Conservation (phyloP, 2,888 invertebrate genomes). For the Xiphydria camelus region DNA sequence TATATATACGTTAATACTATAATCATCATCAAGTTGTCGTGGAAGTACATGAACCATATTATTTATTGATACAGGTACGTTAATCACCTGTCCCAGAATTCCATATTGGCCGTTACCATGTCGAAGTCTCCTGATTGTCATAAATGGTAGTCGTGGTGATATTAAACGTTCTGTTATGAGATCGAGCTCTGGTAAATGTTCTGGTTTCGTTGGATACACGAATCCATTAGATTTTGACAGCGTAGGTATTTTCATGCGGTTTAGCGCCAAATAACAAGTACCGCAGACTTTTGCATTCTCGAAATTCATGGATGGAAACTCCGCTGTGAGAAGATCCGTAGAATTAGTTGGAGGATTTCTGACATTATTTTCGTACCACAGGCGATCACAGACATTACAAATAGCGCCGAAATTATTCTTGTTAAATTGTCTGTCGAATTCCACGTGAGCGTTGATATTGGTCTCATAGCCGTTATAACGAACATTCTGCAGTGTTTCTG, state of each 20-base stretch:
- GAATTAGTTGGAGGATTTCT: background rate
- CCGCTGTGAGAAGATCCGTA: background rate
- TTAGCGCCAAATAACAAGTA: background rate
- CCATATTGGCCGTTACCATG: constrained; percentile 30
- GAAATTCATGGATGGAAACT: background rate
- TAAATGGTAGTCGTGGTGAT: no score
- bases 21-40: no score
- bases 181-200: no score
- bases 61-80: constrained; percentile 31
- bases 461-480: no score
- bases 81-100: constrained; percentile 33
- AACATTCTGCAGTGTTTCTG: no score
- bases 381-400: no score
- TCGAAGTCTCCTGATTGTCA: constrained; percentile 26
- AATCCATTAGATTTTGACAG: background rate
- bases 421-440: no score
- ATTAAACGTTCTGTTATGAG: no score
- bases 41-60: constrained; percentile 30
- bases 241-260: background rate
- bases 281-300: background rate
- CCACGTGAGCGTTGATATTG: no score
- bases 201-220: no score
- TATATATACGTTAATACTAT: no score
- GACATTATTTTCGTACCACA: background rate
- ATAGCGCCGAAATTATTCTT: no score